Evolutionary conservation across 2,797 vertebrate genomes (phyloP).

Genomic region (Melanotaenia parkinsoni): DNA sequence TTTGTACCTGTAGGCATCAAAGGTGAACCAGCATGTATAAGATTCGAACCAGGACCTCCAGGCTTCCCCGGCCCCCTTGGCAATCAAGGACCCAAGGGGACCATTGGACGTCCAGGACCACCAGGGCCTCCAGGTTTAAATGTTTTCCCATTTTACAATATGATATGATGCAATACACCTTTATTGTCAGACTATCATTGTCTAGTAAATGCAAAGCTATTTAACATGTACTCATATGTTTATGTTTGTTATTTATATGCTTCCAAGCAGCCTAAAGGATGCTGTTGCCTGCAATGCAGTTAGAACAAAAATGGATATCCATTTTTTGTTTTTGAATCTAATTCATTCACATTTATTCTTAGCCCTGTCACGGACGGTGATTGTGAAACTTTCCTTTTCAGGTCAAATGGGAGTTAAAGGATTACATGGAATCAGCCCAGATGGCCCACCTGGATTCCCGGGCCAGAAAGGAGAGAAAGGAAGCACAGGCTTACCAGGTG

Average conservation of each 20-base stretch:
- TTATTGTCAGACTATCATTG: too few relatives aligned
- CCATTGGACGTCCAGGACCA: conserved; percentile 49
- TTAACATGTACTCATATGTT: neutral
- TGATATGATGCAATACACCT: too few relatives aligned
- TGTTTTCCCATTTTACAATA: neutral
- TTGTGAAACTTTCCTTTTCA: conserved; percentile 13
- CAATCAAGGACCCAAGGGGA: conserved; percentile 72
- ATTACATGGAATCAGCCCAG: conserved; percentile 62
- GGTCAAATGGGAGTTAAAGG: conserved; percentile 69
- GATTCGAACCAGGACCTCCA: conserved; percentile 78
- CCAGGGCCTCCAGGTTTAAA: conserved; percentile 60
- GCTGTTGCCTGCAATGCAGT: neutral
- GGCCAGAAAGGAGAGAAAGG: conserved; percentile 89
- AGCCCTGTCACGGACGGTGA: neutral
- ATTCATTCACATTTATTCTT: neutral
- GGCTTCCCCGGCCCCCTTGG: conserved; percentile 84
- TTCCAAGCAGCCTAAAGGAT: neutral
- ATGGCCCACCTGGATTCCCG: conserved; percentile 86
- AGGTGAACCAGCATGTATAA: conserved; percentile 68
- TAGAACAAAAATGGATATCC: neutral
- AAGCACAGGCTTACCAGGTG: conserved; percentile 86
- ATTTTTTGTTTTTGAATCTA: neutral
- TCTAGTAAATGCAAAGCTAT: neutral
- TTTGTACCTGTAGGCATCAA: conserved; percentile 46
- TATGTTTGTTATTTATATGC: neutral